A percentile compares a stretch with the other conserved stretches of the same genome.
These are phyloP conservation scores for Seira musarum DNA, from an alignment of 2,888 invertebrate species.

Conservation along the genomic window DNA sequence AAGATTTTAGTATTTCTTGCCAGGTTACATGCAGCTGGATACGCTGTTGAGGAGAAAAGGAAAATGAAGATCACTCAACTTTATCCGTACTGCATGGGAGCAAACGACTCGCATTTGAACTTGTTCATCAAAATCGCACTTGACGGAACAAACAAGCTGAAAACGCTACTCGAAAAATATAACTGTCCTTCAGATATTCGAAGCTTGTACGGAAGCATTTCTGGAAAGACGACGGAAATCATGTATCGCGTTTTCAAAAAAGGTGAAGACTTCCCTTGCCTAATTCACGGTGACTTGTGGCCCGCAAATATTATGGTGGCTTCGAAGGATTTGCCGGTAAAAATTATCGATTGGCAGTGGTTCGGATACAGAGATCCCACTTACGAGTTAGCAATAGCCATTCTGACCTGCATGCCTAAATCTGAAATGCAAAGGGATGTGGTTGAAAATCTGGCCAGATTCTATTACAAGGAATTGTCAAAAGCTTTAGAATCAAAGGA, in stretches of 20 bases:
- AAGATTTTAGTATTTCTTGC: slow-evolving; percentile 55
- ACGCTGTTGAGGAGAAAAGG: slow-evolving; percentile 16
- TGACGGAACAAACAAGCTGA: no score
- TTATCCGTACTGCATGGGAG: slow-evolving; percentile 52
- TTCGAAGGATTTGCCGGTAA: slow-evolving; percentile 26
- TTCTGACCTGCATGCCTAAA: slow-evolving; percentile 55
- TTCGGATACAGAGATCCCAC: slow-evolving; percentile 53
- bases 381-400: slow-evolving; percentile 54
- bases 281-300: slow-evolving; percentile 67
- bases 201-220: slow-evolving; percentile 37
- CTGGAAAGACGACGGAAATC: slow-evolving; percentile 18
- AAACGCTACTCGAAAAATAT: slow-evolving; percentile 38
- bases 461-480: slow-evolving; percentile 53
- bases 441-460: slow-evolving; percentile 36
- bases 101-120: background rate
- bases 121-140: no score
- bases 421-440: slow-evolving; percentile 36
- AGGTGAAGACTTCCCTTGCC: slow-evolving; percentile 28
- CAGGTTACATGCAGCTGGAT: slow-evolving; percentile 37
- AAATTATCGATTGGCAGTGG: slow-evolving; percentile 67
- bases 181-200: slow-evolving; percentile 25
- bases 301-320: slow-evolving; percentile 62
- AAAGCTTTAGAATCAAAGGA: slow-evolving; percentile 22
- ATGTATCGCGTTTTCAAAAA: slow-evolving; percentile 24
- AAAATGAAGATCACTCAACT: slow-evolving; percentile 12